A percentile compares a stretch with the other conserved stretches of the same genome.
These are phyloP conservation scores for Triplophysa bombifrons DNA, from an alignment of 2,797 vertebrate genomes.

Conservation along the genomic window DNA sequence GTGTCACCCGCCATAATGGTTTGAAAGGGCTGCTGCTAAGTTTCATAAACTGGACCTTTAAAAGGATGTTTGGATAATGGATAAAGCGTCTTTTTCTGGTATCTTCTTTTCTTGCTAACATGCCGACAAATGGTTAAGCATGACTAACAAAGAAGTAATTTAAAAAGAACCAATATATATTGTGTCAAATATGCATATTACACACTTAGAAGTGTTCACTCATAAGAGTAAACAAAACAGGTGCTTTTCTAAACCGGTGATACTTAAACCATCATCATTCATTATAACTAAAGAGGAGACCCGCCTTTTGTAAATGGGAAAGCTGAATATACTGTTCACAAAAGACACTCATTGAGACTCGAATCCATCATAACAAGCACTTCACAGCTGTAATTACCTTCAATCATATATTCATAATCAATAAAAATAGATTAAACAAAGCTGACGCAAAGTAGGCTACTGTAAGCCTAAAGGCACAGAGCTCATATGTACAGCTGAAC, in stretches of 20 bases:
- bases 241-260: neutral
- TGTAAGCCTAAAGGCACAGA: neutral
- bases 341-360: neutral
- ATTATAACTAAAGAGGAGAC: neutral
- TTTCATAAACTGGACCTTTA: too few species aligned
- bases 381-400: neutral
- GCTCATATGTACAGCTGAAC: neutral
- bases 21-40: too few species aligned
- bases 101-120: too few species aligned
- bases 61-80: too few species aligned
- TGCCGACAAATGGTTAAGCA: neutral
- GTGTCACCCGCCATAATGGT: too few species aligned
- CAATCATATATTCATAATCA: constrained; percentile 21
- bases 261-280: neutral
- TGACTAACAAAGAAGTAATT: neutral
- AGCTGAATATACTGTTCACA: neutral
- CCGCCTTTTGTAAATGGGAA: neutral
- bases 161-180: neutral
- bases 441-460: neutral
- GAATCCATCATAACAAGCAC: neutral
- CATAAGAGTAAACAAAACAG: neutral
- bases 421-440: constrained; percentile 23
- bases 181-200: neutral
- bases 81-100: too few species aligned
- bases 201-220: neutral